Base-by-base conservation (phyloP, 2,113 vertebrate genomes). In the Sorex fumeus region DNA sequence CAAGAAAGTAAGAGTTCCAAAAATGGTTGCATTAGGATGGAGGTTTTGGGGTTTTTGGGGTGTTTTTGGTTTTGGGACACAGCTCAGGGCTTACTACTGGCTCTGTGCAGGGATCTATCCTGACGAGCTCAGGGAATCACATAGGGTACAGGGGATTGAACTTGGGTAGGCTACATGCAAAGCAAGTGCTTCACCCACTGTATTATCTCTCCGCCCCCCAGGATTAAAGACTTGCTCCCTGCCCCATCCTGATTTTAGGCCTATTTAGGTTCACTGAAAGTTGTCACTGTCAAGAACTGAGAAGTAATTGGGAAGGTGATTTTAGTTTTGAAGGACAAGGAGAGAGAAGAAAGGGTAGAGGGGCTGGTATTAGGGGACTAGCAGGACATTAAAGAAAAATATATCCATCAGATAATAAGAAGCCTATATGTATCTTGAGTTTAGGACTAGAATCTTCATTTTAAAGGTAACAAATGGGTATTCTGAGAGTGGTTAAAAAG, bases 341-440 rank as follows among this genome's bases (percentile, higher is more conserved):
- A 82, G 19, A 72, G 5, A 76, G 40, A 28, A 90, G 10, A 57
- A 45, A 57, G 8, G 23, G 2, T 72, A 74, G 34, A 90, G 70
- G 85, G 43, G 8, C 3, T 91, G 15, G 7, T 83, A 86, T 91
- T 88, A 87, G 50, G 77, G 23, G 75, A 93, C 77, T 6, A 86
- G 45, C 2, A 67, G n/a, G 50, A 57, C 32, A 84, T 80, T 60
- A 30, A 72, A 86, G 40, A 47, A 87, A 90, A 93, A 30, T n/a
- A 62, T 47, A 40, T 32, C 28, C 36, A 34, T 21, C n/a, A 82
- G 72, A 62, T 32, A 88, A 36, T 32, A 85, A 23, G 28, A 88
- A 72, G 76, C 53, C 36, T 91, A 0, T 34, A 85, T 45, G 19
- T 64, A 77, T 79, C 27, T 70, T 21, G 47, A 84, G 12, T 47